These are phyloP conservation scores for Aphodius sticticus DNA, from an alignment of 2,888 invertebrate species.

Conservation along the genomic window DNA sequence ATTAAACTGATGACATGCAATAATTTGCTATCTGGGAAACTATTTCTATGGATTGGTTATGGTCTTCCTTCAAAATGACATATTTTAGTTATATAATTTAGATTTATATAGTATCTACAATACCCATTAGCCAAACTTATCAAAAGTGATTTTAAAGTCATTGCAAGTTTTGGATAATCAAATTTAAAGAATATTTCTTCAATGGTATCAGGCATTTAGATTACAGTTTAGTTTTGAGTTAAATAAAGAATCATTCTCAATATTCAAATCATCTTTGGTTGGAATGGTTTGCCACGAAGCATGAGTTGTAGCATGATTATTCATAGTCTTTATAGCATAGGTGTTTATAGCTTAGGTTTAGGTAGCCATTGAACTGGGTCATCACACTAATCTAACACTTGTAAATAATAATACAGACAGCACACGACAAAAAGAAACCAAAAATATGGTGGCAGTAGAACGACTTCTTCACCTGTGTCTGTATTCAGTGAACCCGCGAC, in stretches of 20 bases:
- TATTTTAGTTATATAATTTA: not conserved
- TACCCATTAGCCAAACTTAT: not conserved
- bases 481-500: conserved; percentile 70
- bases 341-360: not conserved
- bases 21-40: not conserved
- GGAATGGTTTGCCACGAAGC: not conserved
- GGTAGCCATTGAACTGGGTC: not conserved
- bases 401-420: conserved; percentile 61
- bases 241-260: not conserved
- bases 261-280: not conserved
- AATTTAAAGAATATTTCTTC: no score
- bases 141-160: no score
- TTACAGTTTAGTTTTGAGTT: not conserved
- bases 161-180: no score
- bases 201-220: not conserved
- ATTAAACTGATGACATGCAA: not conserved
- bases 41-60: not conserved
- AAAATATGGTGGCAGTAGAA: conserved; percentile 61
- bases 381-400: conserved; percentile 49
- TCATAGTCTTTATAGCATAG: not conserved
- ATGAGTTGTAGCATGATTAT: not conserved
- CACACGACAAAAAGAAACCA: conserved; percentile 53
- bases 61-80: not conserved
- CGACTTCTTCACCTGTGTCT: conserved; percentile 72
- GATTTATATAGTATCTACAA: not conserved